A percentile compares a stretch with the other conserved stretches of the same genome.
Evolutionary conservation across 2,113 vertebrate species (phyloP).

Genomic region (Carassius carassius): DNA sequence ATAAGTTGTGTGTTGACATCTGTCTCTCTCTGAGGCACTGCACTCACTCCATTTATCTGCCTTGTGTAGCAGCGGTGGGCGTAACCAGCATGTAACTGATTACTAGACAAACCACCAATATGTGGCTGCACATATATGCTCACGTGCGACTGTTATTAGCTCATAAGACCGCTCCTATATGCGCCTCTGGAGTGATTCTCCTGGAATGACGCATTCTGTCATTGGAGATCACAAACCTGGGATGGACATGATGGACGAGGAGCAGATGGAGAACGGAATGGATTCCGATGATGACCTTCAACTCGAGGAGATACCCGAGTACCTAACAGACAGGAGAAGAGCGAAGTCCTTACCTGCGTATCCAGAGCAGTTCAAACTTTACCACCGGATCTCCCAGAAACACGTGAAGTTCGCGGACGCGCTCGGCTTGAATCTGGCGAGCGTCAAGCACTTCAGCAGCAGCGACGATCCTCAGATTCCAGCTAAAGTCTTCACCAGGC

Average conservation of each 20-base stretch:
- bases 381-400: constrained; percentile 66
- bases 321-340: constrained; percentile 68
- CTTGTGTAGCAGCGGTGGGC: not conserved
- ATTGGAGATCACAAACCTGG: not conserved
- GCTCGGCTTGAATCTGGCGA: constrained; percentile 83
- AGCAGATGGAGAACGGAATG: constrained; percentile 61
- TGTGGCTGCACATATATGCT: not conserved
- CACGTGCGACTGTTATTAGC: too few species aligned
- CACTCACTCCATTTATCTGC: not conserved
- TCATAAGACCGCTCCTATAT: not conserved
- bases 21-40: not conserved
- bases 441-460: constrained; percentile 85
- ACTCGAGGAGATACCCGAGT: constrained; percentile 56
- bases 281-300: constrained; percentile 54
- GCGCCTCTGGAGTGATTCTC: not conserved
- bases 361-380: constrained; percentile 60
- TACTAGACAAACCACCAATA: not conserved
- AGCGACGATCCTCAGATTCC: constrained; percentile 85
- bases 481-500: constrained; percentile 76
- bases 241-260: constrained; percentile 33
- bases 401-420: constrained; percentile 89
- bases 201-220: not conserved
- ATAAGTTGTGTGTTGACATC: too few species aligned
- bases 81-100: constrained; percentile 1
- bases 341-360: constrained; percentile 71